phyloP scores from a whole-genome alignment of 1,140 invertebrate species.

The Sinella curviseta region DNA sequence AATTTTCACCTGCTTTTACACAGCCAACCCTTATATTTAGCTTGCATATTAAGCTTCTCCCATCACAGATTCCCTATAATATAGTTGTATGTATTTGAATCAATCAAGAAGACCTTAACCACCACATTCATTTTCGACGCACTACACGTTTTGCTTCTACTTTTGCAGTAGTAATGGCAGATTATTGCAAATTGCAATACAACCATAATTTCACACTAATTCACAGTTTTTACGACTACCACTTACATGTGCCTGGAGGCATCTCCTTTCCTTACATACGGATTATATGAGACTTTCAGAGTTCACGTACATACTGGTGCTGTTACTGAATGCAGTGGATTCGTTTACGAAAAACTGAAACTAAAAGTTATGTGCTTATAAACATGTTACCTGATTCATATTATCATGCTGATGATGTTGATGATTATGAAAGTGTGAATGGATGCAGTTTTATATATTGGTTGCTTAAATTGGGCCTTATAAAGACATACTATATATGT shows the following conservation, averaged over 20 bases:
- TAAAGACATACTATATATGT: too few species aligned
- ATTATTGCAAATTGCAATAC: conserved; percentile 16
- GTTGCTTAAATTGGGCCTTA: too few species aligned
- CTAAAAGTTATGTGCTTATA: background rate
- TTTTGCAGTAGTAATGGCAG: too few species aligned
- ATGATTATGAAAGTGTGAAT: background rate
- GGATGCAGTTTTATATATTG: too few species aligned
- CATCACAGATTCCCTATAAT: background rate
- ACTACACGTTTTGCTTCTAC: too few species aligned
- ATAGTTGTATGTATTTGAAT: background rate
- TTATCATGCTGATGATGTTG: background rate
- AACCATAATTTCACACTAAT: conserved; percentile 17
- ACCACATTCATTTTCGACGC: background rate
- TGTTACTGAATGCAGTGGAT: too few species aligned
- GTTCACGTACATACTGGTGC: too few species aligned
- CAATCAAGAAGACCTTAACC: background rate
- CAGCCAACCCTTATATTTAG: background rate
- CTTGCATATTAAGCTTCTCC: background rate
- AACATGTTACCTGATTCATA: background rate
- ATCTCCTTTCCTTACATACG: background rate
- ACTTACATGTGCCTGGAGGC: conserved; percentile 2
- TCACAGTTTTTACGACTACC: conserved; percentile 22
- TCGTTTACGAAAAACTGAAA: too few species aligned
- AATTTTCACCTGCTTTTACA: background rate
- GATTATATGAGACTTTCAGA: too few species aligned